Evolutionary conservation across 2,113 vertebrate species (phyloP).

Genomic region (Otus sunia): DNA sequence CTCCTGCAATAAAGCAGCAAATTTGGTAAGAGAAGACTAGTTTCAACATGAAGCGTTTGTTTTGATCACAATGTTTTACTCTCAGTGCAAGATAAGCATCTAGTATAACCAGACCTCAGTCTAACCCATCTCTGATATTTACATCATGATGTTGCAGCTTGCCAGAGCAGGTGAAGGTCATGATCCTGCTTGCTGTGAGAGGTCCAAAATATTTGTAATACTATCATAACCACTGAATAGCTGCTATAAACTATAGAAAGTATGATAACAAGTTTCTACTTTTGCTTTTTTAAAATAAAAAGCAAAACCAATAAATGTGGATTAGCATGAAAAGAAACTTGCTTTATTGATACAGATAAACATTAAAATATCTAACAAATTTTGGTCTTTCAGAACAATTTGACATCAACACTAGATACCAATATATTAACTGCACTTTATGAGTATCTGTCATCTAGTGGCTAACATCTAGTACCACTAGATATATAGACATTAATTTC

Average conservation of each 20-base stretch:
- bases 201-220: not conserved
- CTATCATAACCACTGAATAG: not conserved
- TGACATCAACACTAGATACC: not conserved
- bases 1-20: not conserved
- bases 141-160: not conserved
- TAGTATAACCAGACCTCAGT: conserved; percentile 33
- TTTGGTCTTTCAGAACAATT: not conserved
- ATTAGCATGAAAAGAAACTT: not conserved
- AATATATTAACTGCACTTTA: not conserved
- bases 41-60: conserved; percentile 42
- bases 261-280: not conserved
- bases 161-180: conserved; percentile 20
- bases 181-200: not conserved
- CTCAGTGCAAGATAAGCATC: conserved; percentile 28
- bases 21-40: not conserved
- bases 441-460: not conserved
- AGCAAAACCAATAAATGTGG: not conserved
- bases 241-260: not conserved
- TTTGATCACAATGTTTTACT: conserved; percentile 12
- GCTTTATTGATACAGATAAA: not conserved
- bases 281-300: not conserved
- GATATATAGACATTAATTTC: not conserved
- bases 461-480: not conserved
- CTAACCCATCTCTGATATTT: conserved; percentile 21
- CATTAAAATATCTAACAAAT: not conserved